phyloP scores from a whole-genome alignment of 2,888 invertebrate genomes.

The Tiphia femorata region DNA sequence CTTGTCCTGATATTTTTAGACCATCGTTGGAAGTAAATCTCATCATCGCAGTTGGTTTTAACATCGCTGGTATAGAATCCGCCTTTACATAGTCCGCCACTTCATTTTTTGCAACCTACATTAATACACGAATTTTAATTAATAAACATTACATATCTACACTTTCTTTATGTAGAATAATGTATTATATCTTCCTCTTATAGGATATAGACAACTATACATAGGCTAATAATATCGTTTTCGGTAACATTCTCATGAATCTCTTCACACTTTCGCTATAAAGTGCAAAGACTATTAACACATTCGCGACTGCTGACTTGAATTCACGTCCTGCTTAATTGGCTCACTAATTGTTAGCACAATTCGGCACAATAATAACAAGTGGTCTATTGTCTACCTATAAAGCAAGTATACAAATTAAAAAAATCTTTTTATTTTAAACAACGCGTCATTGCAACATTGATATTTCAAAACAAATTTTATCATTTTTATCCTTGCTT shows the following conservation, averaged over 20 bases:
- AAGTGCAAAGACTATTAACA: too few species aligned
- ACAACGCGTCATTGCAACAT: too few species aligned
- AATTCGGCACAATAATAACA: too few species aligned
- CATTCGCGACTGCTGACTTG: too few species aligned
- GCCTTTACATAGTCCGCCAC: conserved; percentile 7
- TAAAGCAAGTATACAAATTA: too few species aligned
- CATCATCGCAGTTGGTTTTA: conserved; percentile 39
- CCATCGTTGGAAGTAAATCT: conserved; percentile 19
- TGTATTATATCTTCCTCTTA: neutral
- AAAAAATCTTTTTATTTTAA: too few species aligned
- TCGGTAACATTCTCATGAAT: neutral
- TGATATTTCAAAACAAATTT: too few species aligned
- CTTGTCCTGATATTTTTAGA: conserved; percentile 49
- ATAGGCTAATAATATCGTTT: neutral
- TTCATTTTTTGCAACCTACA: conserved; percentile 24
- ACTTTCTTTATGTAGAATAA: neutral
- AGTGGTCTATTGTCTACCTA: too few species aligned
- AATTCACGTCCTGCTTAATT: too few species aligned
- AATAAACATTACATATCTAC: neutral
- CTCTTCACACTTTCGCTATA: too few species aligned
- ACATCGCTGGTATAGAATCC: conserved; percentile 53
- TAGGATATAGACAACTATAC: neutral
- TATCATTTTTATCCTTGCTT: too few species aligned
- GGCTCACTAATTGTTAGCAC: too few species aligned
- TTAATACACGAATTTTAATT: conserved; percentile 4